phyloP scores from a whole-genome alignment of 2,888 invertebrate species.

The Crioceris asparagi region DNA sequence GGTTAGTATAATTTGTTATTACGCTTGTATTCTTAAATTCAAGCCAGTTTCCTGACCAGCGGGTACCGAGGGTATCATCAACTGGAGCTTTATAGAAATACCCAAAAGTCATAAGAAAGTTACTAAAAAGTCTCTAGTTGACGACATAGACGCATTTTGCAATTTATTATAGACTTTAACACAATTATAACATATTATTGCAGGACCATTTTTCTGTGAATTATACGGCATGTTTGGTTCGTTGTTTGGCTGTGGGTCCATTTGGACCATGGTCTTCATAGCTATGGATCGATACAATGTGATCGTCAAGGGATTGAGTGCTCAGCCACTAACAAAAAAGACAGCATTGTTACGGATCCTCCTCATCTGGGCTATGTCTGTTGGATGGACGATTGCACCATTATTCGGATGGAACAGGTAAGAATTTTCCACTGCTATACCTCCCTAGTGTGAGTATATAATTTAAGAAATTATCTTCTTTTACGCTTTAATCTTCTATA shows the following conservation, averaged over 20 bases:
- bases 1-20: too few species aligned
- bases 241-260: constrained; percentile 79
- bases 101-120: too few species aligned
- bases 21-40: too few species aligned
- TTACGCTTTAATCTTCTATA: too few species aligned
- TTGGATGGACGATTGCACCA: constrained; percentile 73
- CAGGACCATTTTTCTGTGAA: constrained; percentile 75
- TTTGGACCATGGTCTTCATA: constrained; percentile 89
- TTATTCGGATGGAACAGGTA: constrained; percentile 80
- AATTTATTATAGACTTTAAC: not conserved
- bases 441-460: too few species aligned
- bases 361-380: constrained; percentile 66
- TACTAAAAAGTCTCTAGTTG: too few species aligned
- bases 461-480: too few species aligned
- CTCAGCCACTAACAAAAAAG: constrained; percentile 72
- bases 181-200: constrained; percentile 2
- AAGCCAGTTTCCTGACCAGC: too few species aligned
- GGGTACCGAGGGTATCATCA: too few species aligned
- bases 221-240: constrained; percentile 81
- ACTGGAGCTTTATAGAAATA: too few species aligned
- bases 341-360: constrained; percentile 68
- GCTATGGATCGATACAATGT: constrained; percentile 90
- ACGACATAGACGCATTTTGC: too few species aligned
- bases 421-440: too few species aligned
- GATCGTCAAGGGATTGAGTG: constrained; percentile 83